phyloP scores from a whole-genome alignment of 1,140 invertebrate species.

The Conus ventricosus region DNA sequence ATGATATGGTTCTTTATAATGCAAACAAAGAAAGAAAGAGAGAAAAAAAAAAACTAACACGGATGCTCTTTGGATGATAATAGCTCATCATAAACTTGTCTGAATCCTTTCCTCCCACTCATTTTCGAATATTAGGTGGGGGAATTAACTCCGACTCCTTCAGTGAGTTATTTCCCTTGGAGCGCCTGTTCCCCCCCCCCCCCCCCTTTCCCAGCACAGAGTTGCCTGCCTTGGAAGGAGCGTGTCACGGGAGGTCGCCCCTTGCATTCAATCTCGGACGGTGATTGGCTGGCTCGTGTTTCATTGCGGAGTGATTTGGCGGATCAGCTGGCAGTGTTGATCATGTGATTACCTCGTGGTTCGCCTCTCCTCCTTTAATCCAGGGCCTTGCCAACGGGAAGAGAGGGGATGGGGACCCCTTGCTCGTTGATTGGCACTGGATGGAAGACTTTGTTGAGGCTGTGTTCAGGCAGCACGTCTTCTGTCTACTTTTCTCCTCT shows the following conservation, averaged over 20 bases:
- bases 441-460: not conserved
- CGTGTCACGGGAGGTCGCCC: slow-evolving; percentile 12
- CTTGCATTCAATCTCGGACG: slow-evolving; percentile 16
- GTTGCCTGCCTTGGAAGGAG: not conserved
- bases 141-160: slow-evolving; percentile 6
- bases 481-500: too few relatives aligned
- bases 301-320: slow-evolving; percentile 22
- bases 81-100: too few relatives aligned
- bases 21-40: too few relatives aligned
- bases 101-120: not conserved
- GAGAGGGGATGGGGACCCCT: not conserved
- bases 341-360: slow-evolving; percentile 14
- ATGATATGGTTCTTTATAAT: too few relatives aligned
- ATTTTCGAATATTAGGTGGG: not conserved
- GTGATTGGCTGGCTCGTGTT: slow-evolving; percentile 17
- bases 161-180: not conserved
- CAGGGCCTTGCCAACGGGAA: not conserved
- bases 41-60: too few relatives aligned
- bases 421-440: not conserved
- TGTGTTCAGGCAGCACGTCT: too few relatives aligned
- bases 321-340: slow-evolving; percentile 17
- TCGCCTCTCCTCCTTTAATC: slow-evolving; percentile 6
- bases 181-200: not conserved
- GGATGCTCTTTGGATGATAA: too few relatives aligned
- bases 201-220: not conserved